Evolutionary conservation across 2,797 vertebrate genomes (phyloP).

Genomic region (Iguana delicatissima): DNA sequence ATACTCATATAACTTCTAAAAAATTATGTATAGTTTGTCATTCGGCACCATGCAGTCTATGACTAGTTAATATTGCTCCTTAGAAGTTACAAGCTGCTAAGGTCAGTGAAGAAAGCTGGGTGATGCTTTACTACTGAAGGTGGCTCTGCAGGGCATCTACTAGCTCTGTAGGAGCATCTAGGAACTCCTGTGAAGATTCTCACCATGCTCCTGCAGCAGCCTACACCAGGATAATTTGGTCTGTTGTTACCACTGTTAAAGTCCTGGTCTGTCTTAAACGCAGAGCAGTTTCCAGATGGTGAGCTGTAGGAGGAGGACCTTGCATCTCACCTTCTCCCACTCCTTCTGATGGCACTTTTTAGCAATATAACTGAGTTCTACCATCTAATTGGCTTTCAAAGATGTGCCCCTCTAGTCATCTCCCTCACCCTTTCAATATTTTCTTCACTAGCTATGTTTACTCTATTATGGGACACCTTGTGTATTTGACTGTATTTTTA

Average conservation of each 20-base stretch:
- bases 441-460: not conserved
- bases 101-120: not conserved
- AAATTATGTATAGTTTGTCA: not conserved
- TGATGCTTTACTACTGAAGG: not conserved
- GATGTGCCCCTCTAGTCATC: not conserved
- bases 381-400: not conserved
- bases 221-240: no score
- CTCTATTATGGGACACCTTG: not conserved
- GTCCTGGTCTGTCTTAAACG: no score
- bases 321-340: not conserved
- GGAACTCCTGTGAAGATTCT: no score
- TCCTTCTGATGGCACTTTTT: not conserved
- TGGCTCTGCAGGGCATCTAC: not conserved
- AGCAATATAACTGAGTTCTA: not conserved
- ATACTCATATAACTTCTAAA: not conserved
- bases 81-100: not conserved
- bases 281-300: not conserved
- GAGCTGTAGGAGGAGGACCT: not conserved
- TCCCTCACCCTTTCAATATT: not conserved
- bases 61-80: not conserved
- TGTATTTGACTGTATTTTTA: not conserved
- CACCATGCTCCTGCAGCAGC: not conserved
- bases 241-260: no score
- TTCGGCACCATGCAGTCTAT: not conserved
- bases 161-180: not conserved